Conservation (phyloP, 23 tunicate genomes). For the Trididemnum nubilum region DNA sequence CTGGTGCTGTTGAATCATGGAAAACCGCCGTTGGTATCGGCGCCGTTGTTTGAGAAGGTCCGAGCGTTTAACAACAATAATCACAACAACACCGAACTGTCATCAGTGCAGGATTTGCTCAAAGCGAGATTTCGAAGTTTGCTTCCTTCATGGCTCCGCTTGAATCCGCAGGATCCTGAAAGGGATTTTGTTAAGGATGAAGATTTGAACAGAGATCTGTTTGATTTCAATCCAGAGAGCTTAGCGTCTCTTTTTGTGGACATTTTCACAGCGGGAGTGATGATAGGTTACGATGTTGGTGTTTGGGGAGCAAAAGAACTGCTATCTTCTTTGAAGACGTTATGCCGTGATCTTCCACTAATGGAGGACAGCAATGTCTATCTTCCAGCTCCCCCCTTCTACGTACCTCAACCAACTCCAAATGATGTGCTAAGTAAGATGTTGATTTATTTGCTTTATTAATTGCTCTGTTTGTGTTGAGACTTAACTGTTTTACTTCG, state of each 20-base stretch:
- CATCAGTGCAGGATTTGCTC: background rate
- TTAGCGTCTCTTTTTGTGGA: conserved; percentile 46
- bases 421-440: conserved; percentile 33
- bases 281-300: conserved; percentile 70
- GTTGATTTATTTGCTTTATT: no score
- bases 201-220: background rate
- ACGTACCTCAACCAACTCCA: conserved; percentile 69
- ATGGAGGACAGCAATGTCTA: conserved; percentile 40
- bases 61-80: conserved; percentile 24
- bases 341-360: conserved; percentile 25
- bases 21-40: conserved; percentile 41
- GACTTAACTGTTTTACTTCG: no score
- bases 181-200: background rate
- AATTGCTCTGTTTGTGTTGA: no score
- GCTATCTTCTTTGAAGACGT: conserved; percentile 31
- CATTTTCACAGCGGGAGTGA: conserved; percentile 59
- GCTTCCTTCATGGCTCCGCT: background rate
- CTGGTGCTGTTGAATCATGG: conserved; percentile 65
- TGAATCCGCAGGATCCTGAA: background rate
- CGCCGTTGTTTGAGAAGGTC: conserved; percentile 58
- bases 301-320: conserved; percentile 35
- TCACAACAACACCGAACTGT: no score
- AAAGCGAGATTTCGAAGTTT: conserved; percentile 21
- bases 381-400: conserved; percentile 83
- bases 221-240: conserved; percentile 41